Evolutionary conservation across 2,113 vertebrate species (phyloP).

Genomic region (Echinops telfairi): DNA sequence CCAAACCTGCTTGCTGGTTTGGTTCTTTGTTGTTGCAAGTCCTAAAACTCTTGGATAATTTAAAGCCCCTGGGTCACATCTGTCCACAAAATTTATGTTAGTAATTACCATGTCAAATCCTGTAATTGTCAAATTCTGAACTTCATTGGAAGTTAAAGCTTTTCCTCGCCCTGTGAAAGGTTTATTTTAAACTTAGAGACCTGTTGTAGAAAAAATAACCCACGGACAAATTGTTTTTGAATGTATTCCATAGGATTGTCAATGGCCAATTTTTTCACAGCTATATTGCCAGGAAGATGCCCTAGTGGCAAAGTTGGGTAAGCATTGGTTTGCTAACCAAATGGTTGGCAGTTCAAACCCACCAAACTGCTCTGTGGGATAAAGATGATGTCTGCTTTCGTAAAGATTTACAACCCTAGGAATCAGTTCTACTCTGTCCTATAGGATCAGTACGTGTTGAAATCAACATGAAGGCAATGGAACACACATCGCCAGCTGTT

Average conservation of each 20-base stretch:
- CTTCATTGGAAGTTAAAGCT: conserved; percentile 25
- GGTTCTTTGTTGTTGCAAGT: conserved; percentile 28
- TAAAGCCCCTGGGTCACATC: conserved; percentile 26
- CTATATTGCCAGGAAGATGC: background rate
- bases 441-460: no score
- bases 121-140: conserved; percentile 45
- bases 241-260: background rate
- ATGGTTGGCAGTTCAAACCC: no score
- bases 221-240: background rate
- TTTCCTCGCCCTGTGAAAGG: background rate
- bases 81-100: conserved; percentile 32
- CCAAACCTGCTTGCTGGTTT: conserved; percentile 50
- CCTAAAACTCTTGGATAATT: conserved; percentile 44
- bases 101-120: conserved; percentile 52
- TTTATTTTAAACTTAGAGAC: conserved; percentile 13
- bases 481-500: background rate
- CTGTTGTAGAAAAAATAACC: background rate
- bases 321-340: no score
- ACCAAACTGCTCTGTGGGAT: no score
- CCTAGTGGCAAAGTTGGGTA: no score
- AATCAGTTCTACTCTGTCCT: no score
- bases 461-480: no score
- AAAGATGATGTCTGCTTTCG: no score
- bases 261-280: background rate
- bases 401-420: no score